Evolutionary conservation across 2,797 vertebrate genomes (phyloP), one percentile per base, ranked within the genome.

Genomic region (Dermochelys coriacea): DNA sequence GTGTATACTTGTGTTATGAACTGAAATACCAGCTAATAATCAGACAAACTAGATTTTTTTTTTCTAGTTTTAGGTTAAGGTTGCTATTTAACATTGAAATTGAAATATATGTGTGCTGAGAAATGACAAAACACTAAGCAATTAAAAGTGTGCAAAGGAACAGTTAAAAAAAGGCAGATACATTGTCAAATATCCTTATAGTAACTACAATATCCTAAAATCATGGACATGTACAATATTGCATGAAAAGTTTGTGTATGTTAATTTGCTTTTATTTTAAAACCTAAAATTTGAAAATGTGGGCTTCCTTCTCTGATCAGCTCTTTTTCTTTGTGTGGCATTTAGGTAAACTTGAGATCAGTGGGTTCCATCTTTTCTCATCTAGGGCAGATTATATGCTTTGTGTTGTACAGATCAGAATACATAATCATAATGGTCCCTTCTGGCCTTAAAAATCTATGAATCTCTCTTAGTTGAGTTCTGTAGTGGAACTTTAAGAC

Each of bases 221-320:
- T 34, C 3, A 12, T 31, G 8, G 52, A 52, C 68, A 12, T 84
- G 54, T 45, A 87, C 45, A 89, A 78, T 94, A 37, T 2, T 78
- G 71, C 75, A 90, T 50, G 64, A 45, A 6, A 61, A 78, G 2
- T 31, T 78, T 85, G 87, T 12, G 37, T 23, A 88, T 37, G 78
- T 82, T 87, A 23, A 84, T 93, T 90, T 87, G 6, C 21, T 27
- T 64, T 94, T 27, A 16, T 96, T 89, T 84, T 21, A 37, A 82
- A 92, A 86, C 34, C 19, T 4, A 25, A 27, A 84, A 83, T 71
- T 74, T 7, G 82, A 9, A 37, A n/a, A 61, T 78, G 2, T 11
- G 0, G 74, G 59, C n/a, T 6, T 94, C 57, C 88, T 94, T 80
- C 50, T 86, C 14, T 93, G 88, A 61, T 19, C 6, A 15, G 31